A percentile compares a stretch with the other conserved stretches of the same genome.
phyloP scores from a whole-genome alignment of 1,140 invertebrate species.

The Schlechtendalia chinensis region DNA sequence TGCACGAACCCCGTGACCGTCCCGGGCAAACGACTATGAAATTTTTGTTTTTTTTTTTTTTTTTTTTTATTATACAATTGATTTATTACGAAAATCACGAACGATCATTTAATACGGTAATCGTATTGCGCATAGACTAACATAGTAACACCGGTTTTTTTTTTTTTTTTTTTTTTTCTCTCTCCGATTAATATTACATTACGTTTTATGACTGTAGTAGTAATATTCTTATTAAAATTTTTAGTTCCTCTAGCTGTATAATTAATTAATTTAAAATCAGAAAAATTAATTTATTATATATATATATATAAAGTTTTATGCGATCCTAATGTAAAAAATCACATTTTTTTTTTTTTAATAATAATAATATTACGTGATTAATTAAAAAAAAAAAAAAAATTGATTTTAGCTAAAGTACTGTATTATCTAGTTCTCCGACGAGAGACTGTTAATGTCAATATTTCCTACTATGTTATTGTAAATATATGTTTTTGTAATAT shows the following conservation, averaged over 20 bases:
- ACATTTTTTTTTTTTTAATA: background rate
- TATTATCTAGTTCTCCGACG: background rate
- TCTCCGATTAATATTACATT: conserved; percentile 1
- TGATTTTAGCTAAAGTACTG: conserved; percentile 27
- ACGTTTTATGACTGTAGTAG: conserved; percentile 2
- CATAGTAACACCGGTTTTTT: background rate
- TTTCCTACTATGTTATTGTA: conserved; percentile 27
- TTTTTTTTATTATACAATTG: too few relatives aligned
- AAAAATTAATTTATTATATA: background rate
- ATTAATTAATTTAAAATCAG: conserved; percentile 5
- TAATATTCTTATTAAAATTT: conserved; percentile 25
- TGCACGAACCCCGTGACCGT: too few relatives aligned
- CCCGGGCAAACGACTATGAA: too few relatives aligned
- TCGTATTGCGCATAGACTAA: background rate
- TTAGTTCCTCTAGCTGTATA: conserved; percentile 46
- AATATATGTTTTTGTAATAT: conserved; percentile 34
- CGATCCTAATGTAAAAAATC: conserved; percentile 12
- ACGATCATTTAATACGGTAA: too few relatives aligned
- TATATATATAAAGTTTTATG: conserved; percentile 3
- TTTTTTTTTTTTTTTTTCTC: conserved; percentile 2
- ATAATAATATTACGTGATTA: background rate
- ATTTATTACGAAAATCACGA: too few relatives aligned
- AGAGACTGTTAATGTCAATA: background rate
- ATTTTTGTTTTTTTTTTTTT: too few relatives aligned
- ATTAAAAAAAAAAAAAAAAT: background rate